Percentiles rank a stretch among this genome's conserved stretches.
These are phyloP conservation scores for Sinocyclocheilus maitianheensis DNA, from an alignment of 2,113 vertebrate genomes.

Conservation along the genomic window DNA sequence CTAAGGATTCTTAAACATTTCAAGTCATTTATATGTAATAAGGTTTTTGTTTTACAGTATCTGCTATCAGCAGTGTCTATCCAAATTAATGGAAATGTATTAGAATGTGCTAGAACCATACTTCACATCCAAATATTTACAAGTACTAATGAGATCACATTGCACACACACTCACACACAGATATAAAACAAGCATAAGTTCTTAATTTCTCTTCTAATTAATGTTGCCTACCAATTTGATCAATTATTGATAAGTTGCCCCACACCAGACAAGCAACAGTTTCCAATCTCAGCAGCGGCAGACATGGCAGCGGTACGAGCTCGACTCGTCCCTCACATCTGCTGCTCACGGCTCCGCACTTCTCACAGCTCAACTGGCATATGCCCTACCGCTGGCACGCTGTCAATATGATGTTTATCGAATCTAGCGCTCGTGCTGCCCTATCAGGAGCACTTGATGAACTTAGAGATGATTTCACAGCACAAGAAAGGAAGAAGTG, in stretches of 20 bases:
- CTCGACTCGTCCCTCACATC: conserved; percentile 16
- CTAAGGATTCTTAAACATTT: too few relatives aligned
- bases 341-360: conserved; percentile 8
- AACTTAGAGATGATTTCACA: conserved; percentile 5
- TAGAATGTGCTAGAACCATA: background rate
- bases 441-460: conserved; percentile 20
- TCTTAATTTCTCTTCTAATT: conserved; percentile 69
- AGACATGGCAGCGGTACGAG: background rate
- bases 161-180: background rate
- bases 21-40: too few relatives aligned
- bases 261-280: conserved; percentile 40
- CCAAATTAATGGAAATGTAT: background rate
- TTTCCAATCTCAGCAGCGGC: conserved; percentile 27
- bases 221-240: conserved; percentile 62
- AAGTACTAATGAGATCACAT: background rate
- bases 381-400: conserved; percentile 20
- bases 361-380: background rate
- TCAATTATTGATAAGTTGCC: conserved; percentile 68
- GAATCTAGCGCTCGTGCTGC: conserved; percentile 23
- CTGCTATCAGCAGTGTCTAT: background rate
- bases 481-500: background rate
- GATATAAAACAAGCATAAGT: conserved; percentile 55
- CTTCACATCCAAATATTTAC: background rate
- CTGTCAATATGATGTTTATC: conserved; percentile 30
- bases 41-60: too few relatives aligned